Conservation (phyloP, 2,888 invertebrate genomes). For the Netelia melanura region DNA sequence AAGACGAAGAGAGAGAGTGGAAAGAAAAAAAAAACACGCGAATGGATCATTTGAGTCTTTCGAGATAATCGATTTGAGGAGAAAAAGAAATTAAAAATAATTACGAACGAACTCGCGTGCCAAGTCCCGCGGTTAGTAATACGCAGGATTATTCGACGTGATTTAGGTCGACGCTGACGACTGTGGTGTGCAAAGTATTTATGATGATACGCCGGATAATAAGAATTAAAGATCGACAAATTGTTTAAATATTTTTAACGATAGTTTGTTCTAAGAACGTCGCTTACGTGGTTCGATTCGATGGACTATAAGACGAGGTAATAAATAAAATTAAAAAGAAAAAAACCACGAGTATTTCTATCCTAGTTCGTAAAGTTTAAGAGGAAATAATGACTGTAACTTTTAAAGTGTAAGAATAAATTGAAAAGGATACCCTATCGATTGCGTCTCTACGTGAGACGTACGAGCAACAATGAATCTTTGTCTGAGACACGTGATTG, state of each 20-base stretch:
- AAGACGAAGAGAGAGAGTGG: background rate
- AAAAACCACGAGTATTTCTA: conserved; percentile 63
- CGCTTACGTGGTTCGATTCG: conserved; percentile 42
- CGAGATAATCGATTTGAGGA: conserved; percentile 28
- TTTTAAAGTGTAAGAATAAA: conserved; percentile 60
- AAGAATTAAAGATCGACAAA: conserved; percentile 33
- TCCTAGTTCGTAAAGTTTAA: conserved; percentile 63
- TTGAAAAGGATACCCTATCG: conserved; percentile 61
- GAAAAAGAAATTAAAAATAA: conserved; percentile 10
- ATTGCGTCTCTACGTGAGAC: conserved; percentile 43
- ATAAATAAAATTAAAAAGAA: background rate
- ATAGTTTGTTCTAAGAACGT: conserved; percentile 45
- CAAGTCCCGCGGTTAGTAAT: background rate
- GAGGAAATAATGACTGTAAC: conserved; percentile 72
- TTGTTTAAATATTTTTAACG: conserved; percentile 60
- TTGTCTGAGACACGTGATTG: background rate
- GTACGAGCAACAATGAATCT: conserved; percentile 36
- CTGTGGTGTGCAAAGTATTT: background rate
- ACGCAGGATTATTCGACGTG: conserved; percentile 20
- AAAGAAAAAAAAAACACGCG: conserved; percentile 11
- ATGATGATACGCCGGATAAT: background rate
- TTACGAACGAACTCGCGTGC: background rate
- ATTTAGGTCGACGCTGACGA: background rate
- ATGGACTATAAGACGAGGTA: conserved; percentile 2
- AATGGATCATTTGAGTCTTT: conserved; percentile 21